These are phyloP conservation scores for Desmophyllum pertusum DNA, from an alignment of 92 coral and sea anemone genomes.

Conservation along the genomic window DNA sequence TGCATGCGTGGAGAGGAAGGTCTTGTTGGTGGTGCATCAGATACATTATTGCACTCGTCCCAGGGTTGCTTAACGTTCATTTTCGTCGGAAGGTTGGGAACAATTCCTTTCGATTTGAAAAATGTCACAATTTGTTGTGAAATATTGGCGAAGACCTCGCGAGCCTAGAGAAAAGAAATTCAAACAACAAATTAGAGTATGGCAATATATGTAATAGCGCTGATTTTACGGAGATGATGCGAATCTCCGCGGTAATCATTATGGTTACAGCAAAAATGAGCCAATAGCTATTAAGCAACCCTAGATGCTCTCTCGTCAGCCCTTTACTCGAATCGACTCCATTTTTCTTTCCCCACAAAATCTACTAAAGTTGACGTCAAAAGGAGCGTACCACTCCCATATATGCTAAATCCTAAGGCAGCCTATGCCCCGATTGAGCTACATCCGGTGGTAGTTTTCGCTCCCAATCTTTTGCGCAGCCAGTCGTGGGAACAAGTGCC, in stretches of 20 bases:
- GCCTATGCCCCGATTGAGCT: no score
- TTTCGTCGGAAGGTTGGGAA: conserved; percentile 76
- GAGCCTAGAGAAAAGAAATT: conserved; percentile 58
- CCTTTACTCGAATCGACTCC: not conserved
- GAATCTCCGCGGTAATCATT: no score
- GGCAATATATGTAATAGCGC: not conserved
- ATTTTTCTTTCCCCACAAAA: not conserved
- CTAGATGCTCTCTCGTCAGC: not conserved
- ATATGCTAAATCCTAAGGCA: no score
- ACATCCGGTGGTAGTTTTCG: no score
- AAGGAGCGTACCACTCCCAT: no score
- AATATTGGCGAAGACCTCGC: conserved; percentile 78
- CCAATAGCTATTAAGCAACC: no score
- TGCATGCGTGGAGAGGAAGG: conserved; percentile 78
- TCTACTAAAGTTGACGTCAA: no score
- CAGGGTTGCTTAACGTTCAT: conserved; percentile 52
- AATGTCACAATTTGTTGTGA: conserved; percentile 75
- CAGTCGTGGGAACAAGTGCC: no score
- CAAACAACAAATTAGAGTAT: not conserved
- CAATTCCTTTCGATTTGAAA: conserved; percentile 71
- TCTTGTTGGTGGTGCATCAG: conserved; percentile 32
- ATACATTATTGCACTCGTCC: conserved; percentile 48
- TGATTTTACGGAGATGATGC: no score
- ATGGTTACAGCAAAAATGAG: no score
- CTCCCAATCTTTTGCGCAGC: no score